These are phyloP conservation scores for Himalopsyche kuldschensis DNA, from an alignment of 2,888 invertebrate genomes.

Conservation along the genomic window DNA sequence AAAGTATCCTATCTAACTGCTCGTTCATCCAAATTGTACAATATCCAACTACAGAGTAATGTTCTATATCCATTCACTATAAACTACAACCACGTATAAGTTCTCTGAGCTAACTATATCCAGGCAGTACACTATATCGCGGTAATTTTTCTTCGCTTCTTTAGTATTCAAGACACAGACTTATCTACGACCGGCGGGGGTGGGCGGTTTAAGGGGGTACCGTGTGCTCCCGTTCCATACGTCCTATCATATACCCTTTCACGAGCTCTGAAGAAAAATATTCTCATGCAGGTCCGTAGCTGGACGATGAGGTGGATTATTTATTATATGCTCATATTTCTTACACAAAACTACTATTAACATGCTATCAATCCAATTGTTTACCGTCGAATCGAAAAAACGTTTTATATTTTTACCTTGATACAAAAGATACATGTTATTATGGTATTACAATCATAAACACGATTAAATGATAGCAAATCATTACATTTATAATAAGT, in stretches of 20 bases:
- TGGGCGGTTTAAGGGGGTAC: not conserved
- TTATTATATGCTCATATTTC: too few relatives aligned
- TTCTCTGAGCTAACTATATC: not conserved
- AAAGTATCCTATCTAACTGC: not conserved
- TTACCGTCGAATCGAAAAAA: too few relatives aligned
- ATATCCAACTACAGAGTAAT: not conserved
- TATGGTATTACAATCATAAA: too few relatives aligned
- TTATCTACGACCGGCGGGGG: slow-evolving; percentile 22
- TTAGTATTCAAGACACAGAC: slow-evolving; percentile 51
- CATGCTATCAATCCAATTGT: too few relatives aligned
- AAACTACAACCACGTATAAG: not conserved
- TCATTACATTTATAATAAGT: too few relatives aligned
- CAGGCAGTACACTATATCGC: slow-evolving; percentile 41
- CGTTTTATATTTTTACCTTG: too few relatives aligned
- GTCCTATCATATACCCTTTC: slow-evolving; percentile 40
- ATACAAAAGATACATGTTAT: too few relatives aligned
- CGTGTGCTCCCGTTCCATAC: slow-evolving; percentile 38
- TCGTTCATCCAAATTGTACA: not conserved
- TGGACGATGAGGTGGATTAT: not conserved
- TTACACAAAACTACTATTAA: too few relatives aligned
- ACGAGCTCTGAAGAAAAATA: not conserved
- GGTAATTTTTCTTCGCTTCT: slow-evolving; percentile 52
- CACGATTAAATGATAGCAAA: too few relatives aligned
- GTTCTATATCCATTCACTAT: not conserved
- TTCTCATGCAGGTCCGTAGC: not conserved